phyloP scores from a whole-genome alignment of 2,888 invertebrate species.

The Octonoba sinensis region DNA sequence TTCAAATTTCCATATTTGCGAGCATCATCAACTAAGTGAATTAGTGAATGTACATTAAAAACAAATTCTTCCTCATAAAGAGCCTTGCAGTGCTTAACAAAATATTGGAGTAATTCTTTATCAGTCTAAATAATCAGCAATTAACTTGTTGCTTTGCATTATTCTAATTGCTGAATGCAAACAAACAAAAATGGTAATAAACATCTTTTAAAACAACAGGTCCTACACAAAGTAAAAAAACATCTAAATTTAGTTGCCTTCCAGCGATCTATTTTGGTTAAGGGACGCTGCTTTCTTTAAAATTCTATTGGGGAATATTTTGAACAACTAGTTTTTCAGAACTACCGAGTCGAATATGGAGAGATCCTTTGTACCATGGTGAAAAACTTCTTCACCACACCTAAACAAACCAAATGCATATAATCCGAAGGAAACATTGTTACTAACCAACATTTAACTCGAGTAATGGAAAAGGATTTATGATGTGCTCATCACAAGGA shows the following conservation, averaged over 20 bases:
- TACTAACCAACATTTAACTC: conserved; percentile 59
- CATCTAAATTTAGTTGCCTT: conserved; percentile 68
- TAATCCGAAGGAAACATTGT: conserved; percentile 68
- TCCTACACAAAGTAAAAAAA: conserved; percentile 67
- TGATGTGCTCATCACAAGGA: conserved; percentile 62
- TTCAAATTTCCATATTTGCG: conserved; percentile 11
- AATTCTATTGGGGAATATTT: conserved; percentile 64
- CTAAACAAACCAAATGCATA: conserved; percentile 69
- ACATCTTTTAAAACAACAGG: conserved; percentile 66
- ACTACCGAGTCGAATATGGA: too few species aligned
- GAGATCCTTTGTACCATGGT: conserved; percentile 66
- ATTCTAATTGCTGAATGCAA: conserved; percentile 65
- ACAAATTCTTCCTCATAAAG: not conserved
- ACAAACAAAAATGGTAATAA: conserved; percentile 66
- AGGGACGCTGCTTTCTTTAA: conserved; percentile 66
- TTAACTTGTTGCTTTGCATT: conserved; percentile 17
- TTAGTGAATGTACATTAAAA: conserved; percentile 4
- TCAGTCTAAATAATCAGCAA: not conserved
- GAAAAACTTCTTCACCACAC: conserved; percentile 68
- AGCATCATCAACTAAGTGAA: conserved; percentile 12
- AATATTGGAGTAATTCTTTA: too few species aligned
- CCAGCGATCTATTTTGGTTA: conserved; percentile 67
- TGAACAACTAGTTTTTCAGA: too few species aligned
- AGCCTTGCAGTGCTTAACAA: too few species aligned
- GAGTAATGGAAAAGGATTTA: conserved; percentile 53